Evolutionary conservation across 2,113 vertebrate species (phyloP).

Genomic region (Cynopterus brachyotis): DNA sequence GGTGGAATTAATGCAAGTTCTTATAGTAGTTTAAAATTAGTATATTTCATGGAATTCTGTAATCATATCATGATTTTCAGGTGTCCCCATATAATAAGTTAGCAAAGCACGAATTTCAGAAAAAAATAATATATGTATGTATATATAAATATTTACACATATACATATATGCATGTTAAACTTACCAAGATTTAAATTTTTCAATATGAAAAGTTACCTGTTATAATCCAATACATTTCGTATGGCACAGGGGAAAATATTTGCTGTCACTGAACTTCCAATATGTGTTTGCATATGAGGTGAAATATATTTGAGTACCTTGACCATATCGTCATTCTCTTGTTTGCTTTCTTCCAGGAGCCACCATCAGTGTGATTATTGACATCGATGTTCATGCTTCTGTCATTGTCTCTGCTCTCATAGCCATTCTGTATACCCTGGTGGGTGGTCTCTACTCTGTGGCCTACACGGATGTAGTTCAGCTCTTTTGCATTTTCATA

Average conservation of each 20-base stretch:
- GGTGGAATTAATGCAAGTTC: not conserved
- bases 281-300: not conserved
- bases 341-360: conserved; percentile 84
- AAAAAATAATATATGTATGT: not conserved
- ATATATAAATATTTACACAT: not conserved
- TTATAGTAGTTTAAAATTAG: not conserved
- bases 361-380: conserved; percentile 97
- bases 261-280: not conserved
- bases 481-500: conserved; percentile 97
- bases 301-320: not conserved
- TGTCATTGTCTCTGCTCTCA: conserved; percentile 93
- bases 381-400: conserved; percentile 92
- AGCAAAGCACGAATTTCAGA: not conserved
- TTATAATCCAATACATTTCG: too few relatives aligned
- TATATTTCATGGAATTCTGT: not conserved
- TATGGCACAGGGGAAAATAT: not conserved
- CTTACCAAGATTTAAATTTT: not conserved
- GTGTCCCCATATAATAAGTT: not conserved
- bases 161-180: not conserved
- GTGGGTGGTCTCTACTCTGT: conserved; percentile 97
- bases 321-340: not conserved
- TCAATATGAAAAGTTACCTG: not conserved
- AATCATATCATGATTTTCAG: not conserved
- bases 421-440: conserved; percentile 95
- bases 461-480: conserved; percentile 97